These are phyloP conservation scores for Drosophila serrata DNA, from an alignment of 1,140 invertebrate species.

Conservation along the genomic window DNA sequence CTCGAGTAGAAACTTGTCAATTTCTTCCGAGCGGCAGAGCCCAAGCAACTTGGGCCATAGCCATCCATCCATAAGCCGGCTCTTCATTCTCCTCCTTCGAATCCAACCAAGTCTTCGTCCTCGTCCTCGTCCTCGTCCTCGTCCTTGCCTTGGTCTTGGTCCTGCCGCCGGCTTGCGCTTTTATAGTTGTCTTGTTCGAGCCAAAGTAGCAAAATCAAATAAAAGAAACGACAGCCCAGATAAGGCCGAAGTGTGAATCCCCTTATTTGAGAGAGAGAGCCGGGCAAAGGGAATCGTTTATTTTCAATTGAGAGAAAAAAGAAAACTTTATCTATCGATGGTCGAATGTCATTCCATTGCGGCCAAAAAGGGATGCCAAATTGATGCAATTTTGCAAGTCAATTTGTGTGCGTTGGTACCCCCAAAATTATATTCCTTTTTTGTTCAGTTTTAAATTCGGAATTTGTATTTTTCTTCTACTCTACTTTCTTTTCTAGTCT, in stretches of 20 bases:
- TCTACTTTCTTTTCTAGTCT: neutral
- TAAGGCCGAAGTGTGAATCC: constrained; percentile 30
- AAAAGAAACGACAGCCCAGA: constrained; percentile 25
- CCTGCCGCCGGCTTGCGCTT: constrained; percentile 47
- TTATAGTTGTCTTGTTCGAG: constrained; percentile 73
- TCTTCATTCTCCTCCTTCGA: neutral
- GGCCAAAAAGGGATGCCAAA: neutral
- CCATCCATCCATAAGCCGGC: constrained; percentile 22
- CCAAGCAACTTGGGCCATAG: constrained; percentile 16
- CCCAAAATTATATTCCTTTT: neutral
- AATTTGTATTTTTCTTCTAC: neutral
- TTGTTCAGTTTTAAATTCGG: neutral
- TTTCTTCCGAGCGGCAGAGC: constrained; percentile 52
- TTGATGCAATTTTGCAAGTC: constrained; percentile 3
- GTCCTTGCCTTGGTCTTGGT: neutral
- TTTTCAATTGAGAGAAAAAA: constrained; percentile 6
- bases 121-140: neutral
- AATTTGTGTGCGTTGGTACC: neutral
- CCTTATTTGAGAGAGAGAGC: constrained; percentile 10
- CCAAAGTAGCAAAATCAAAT: constrained; percentile 64
- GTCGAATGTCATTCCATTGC: neutral
- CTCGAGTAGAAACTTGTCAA: constrained; percentile 81
- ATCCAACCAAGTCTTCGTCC: neutral
- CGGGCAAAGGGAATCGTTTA: neutral
- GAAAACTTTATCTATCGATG: constrained; percentile 3